Base-by-base conservation (phyloP, 2,888 invertebrate species). In the Eurytoma californica region DNA sequence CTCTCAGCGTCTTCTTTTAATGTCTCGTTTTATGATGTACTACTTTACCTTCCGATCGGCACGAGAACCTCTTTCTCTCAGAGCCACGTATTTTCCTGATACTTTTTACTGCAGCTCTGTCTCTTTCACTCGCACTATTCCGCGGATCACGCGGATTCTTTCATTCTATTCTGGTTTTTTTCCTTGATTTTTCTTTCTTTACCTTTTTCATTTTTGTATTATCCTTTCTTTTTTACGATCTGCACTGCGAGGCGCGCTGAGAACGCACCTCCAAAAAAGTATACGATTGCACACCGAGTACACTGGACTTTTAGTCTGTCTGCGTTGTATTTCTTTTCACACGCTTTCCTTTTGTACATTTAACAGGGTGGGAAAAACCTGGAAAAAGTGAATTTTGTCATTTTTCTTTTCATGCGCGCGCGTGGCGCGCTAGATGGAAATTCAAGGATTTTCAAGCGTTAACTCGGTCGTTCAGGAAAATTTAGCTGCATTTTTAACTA, bases 1-100 rank as follows among this genome's bases (percentile, higher is more conserved):
- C 77, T 63, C 77, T 69, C 61, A 49, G 49, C 58, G 67, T 67
- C 74, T 67, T 63, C 74, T 74, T 58, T 20, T 49, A 65, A 53
- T 75, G 51, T 60, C 67, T 12, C 30, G n/a, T 73, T 39, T 49
- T 39, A 3, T 24, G 24, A 24, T 24, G 53, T 72, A 13, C 60
- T 61, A 18, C 14, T 0, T 28, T 69, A 24, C 68, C 61, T 79
- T 73, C 55, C 53, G 9, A 60, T 66, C 28, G 61, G 65, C 73
- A 73, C 57, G 66, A 70, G 74, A 60, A 24, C 55, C 60, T 70
- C 30, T 61, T 16, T 60, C 66, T 75, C 70, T 65, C 57, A 47
- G 49, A 14, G 28, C 60, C 53, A 58, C 28, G 13, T 3, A 47
- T 39, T 63, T 30, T 63, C 30, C n/a, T 51, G 9, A 58, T 65